These are phyloP conservation scores for Coreius guichenoti DNA, from an alignment of 2,797 vertebrate species.

Conservation along the genomic window DNA sequence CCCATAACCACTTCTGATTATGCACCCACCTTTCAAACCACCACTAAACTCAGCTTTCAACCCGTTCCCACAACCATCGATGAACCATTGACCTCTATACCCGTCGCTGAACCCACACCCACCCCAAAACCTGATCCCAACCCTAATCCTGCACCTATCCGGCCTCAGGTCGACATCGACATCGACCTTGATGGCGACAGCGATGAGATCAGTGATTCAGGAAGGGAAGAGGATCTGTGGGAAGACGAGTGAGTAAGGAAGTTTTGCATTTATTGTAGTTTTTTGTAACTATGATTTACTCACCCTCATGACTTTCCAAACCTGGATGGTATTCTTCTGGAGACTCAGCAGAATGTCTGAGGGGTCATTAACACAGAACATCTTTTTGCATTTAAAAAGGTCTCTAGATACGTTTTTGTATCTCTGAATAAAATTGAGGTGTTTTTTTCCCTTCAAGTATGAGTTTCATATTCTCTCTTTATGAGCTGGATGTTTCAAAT, in stretches of 20 bases:
- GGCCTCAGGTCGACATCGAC: background rate
- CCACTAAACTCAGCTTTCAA: background rate
- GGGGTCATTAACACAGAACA: background rate
- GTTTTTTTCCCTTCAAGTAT: too few relatives aligned
- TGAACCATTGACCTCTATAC: background rate
- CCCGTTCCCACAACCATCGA: background rate
- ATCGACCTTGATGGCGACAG: background rate
- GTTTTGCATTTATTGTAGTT: background rate
- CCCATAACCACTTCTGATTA: background rate
- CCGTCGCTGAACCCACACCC: background rate
- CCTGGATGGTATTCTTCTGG: background rate
- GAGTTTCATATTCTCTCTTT: too few relatives aligned
- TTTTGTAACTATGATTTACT: background rate
- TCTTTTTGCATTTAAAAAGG: background rate
- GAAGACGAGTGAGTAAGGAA: slow-evolving; percentile 34
- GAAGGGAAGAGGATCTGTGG: slow-evolving; percentile 5
- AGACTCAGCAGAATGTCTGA: too few relatives aligned
- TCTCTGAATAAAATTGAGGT: too few relatives aligned
- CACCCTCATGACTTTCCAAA: background rate
- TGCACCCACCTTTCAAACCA: background rate
- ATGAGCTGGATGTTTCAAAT: too few relatives aligned
- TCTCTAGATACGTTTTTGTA: background rate
- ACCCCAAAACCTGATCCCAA: background rate
- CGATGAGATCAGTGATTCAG: background rate
- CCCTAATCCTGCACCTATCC: background rate